Base-by-base conservation (phyloP, 2,888 invertebrate species). In the Fragum fragum region DNA sequence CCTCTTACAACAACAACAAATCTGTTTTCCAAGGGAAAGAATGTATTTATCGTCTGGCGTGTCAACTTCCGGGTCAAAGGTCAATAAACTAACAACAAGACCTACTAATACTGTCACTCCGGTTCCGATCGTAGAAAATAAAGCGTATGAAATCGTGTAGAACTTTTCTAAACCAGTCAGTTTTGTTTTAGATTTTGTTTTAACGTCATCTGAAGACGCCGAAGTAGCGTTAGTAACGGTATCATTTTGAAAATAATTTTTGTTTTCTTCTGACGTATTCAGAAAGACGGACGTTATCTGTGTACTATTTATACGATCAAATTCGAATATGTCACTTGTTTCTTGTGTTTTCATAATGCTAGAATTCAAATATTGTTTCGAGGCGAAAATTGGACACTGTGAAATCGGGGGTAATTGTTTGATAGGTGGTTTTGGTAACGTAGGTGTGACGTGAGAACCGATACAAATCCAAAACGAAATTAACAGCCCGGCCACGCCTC, bases 391-490 rank as follows among this genome's bases (percentile, higher is more conserved):
- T 47, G 5, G 47, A 47, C 47, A 47, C 5, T 47, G 47, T 47
- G 47, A 47, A 3, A 16, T 47, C 18, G 81, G 74, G 0, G 78
- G 74, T 21, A 81, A 66, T 39, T 55, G 77, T 52, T 78, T 68
- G 32, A 66, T 68, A 28, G 26, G 28, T 7, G 76, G 5, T 55
- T 52, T 73, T 7, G 78, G 78, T 21, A 77, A 21, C 7, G 47
- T n/a, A 26, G 71, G 63, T 9, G 74, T 66, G 0, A 81, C 73
- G 9, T 73, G 59, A 21, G 81, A 63, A 2, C 81, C 81, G 23
- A 81, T 81, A 55, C 81, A 81, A 32, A 81, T 81, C 78, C 81
- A 81, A 39, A 81, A 78, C 52, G 81, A 71, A 6, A 81, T 23
- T 16, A 59, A 29, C 1, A 81, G 26, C 1, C 81, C 81, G 1